Evolutionary conservation across 2,113 vertebrate species (phyloP).

Genomic region (Paramormyrops kingsleyae): DNA sequence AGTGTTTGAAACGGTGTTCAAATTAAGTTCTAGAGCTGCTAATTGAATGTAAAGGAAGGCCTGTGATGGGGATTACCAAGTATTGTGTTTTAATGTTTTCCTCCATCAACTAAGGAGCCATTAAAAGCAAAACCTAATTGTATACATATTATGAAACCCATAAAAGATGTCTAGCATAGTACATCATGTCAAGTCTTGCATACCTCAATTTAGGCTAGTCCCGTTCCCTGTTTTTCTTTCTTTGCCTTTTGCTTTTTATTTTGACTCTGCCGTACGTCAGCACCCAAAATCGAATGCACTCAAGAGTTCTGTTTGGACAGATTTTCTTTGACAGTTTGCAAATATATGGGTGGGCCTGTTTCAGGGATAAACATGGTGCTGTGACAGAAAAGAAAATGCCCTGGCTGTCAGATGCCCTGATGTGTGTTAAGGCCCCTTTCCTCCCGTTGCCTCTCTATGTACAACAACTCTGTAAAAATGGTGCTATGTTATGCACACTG

Average conservation of each 20-base stretch:
- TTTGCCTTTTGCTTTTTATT: background rate
- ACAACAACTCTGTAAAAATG: background rate
- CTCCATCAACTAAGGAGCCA: background rate
- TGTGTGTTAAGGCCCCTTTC: background rate
- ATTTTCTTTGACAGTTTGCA: slow-evolving; percentile 2
- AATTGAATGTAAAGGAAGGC: background rate
- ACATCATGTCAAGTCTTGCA: background rate
- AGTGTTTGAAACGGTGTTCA: background rate
- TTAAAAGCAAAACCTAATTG: background rate
- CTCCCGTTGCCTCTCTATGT: background rate
- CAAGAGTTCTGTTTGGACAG: background rate
- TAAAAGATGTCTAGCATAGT: background rate
- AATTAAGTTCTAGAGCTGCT: background rate
- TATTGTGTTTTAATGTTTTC: background rate
- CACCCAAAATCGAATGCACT: background rate
- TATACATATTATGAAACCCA: background rate
- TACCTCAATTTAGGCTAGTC: background rate
- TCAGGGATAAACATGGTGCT: background rate
- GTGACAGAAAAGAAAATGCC: background rate
- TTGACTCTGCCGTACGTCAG: slow-evolving; percentile 1
- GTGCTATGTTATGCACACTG: background rate
- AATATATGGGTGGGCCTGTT: slow-evolving; percentile 1
- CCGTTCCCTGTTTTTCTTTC: background rate
- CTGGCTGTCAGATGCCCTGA: background rate
- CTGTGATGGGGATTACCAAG: background rate